Evolutionary conservation across 2,797 vertebrate species (phyloP).

Genomic region (Enteromius anoplus): DNA sequence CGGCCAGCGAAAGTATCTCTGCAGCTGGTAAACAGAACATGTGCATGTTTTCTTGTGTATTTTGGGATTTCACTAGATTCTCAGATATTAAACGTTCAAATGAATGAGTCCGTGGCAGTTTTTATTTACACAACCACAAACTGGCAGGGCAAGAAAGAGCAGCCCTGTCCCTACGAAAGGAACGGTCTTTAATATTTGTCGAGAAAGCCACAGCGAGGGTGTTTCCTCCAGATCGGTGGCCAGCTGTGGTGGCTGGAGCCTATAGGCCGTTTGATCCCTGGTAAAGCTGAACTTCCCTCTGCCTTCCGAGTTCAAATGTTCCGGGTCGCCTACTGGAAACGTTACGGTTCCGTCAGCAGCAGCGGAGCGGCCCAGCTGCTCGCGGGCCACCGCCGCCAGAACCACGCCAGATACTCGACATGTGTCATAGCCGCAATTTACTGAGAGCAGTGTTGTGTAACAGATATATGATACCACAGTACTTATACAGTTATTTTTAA

Average conservation of each 20-base stretch:
- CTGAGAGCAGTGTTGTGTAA: conserved; percentile 79
- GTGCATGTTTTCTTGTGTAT: conserved; percentile 59
- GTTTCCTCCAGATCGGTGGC: conserved; percentile 75
- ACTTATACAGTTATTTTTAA: conserved; percentile 80
- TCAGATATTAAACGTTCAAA: conserved; percentile 71
- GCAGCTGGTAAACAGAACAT: conserved; percentile 61
- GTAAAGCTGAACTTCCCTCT: conserved; percentile 75
- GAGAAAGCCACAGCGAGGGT: conserved; percentile 83
- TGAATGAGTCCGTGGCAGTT: conserved; percentile 64
- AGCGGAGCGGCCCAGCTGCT: conserved; percentile 66
- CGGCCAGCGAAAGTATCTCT: conserved; percentile 55
- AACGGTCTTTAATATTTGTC: conserved; percentile 85
- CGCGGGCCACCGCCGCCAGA: conserved; percentile 76
- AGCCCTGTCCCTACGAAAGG: conserved; percentile 73
- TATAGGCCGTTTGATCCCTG: conserved; percentile 76
- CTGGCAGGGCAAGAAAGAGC: conserved; percentile 81
- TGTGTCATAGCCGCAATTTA: conserved; percentile 83
- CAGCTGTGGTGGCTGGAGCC: conserved; percentile 63
- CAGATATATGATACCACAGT: conserved; percentile 76
- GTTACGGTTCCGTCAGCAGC: conserved; percentile 76
- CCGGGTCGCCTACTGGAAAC: conserved; percentile 76
- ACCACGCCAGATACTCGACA: conserved; percentile 75
- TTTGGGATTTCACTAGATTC: conserved; percentile 65
- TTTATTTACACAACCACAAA: conserved; percentile 76
- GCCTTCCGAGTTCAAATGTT: conserved; percentile 64